Conservation (phyloP, 2,888 invertebrate species). For the Alloscopus bannaensis region DNA sequence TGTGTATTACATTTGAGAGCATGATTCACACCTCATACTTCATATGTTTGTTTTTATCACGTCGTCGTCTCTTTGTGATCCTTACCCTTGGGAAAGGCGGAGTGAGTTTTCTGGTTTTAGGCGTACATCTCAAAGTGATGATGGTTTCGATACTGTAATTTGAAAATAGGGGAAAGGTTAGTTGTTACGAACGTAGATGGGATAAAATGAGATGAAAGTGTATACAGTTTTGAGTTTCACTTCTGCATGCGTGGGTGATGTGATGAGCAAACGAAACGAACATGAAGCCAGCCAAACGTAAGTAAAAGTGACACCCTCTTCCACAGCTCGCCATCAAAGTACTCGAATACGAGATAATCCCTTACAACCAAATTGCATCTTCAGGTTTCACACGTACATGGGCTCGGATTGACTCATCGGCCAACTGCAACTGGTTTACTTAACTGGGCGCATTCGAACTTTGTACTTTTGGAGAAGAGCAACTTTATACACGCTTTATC, state of each 20-base stretch:
- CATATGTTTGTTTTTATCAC: background rate
- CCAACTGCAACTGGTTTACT: background rate
- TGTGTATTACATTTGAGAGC: background rate
- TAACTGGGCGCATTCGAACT: background rate
- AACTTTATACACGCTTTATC: too few relatives aligned
- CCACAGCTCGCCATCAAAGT: background rate
- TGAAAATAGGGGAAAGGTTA: conserved; percentile 47
- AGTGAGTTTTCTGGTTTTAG: conserved; percentile 9
- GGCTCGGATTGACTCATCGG: conserved; percentile 15
- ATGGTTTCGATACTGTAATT: conserved; percentile 16
- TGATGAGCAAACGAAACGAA: background rate
- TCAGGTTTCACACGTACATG: conserved; percentile 54
- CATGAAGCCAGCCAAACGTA: background rate
- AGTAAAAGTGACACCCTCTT: background rate
- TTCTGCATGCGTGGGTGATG: background rate
- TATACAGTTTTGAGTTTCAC: background rate
- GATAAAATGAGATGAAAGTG: conserved; percentile 1
- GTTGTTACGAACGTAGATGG: conserved; percentile 27
- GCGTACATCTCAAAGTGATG: conserved; percentile 4
- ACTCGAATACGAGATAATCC: conserved; percentile 37
- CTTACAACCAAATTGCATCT: conserved; percentile 53
- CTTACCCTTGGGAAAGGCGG: too few relatives aligned
- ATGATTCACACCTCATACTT: background rate
- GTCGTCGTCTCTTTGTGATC: background rate
- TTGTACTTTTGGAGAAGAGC: background rate